A percentile compares a stretch with the other conserved stretches of the same genome.
Evolutionary conservation across 2,113 vertebrate species (phyloP).

Genomic region (Ictalurus furcatus): DNA sequence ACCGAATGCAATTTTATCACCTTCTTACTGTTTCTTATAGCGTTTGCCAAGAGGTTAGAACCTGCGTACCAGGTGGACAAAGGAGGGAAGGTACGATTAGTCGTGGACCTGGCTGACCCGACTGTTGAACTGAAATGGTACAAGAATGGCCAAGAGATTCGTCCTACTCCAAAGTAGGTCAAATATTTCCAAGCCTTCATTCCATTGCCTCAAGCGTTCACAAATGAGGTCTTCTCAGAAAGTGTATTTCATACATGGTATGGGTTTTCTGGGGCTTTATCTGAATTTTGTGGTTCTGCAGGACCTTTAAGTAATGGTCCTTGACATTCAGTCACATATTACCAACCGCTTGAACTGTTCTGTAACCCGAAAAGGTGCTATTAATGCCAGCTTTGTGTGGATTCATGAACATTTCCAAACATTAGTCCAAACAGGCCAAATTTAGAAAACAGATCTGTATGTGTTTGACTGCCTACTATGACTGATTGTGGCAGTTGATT

Average conservation of each 20-base stretch:
- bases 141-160: slow-evolving; percentile 98
- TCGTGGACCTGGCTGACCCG: slow-evolving; percentile 94
- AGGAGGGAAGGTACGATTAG: slow-evolving; percentile 89
- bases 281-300: slow-evolving; percentile 51
- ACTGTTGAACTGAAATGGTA: slow-evolving; percentile 99
- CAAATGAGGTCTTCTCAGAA: slow-evolving; percentile 55
- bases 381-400: not conserved
- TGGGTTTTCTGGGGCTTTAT: slow-evolving; percentile 18
- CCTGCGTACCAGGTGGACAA: slow-evolving; percentile 95
- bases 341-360: not conserved
- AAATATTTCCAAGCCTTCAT: not conserved
- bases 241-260: slow-evolving; percentile 63
- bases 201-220: slow-evolving; percentile 37
- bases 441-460: not conserved
- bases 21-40: slow-evolving; percentile 63
- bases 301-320: slow-evolving; percentile 59
- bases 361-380: not conserved
- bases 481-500: not conserved
- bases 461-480: not conserved
- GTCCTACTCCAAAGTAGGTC: slow-evolving; percentile 92
- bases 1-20: not conserved
- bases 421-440: not conserved
- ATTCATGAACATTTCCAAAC: not conserved
- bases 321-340: not conserved
- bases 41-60: slow-evolving; percentile 94